These are phyloP conservation scores for Cordilura impudica DNA, from an alignment of 2,888 invertebrate genomes.

Conservation along the genomic window DNA sequence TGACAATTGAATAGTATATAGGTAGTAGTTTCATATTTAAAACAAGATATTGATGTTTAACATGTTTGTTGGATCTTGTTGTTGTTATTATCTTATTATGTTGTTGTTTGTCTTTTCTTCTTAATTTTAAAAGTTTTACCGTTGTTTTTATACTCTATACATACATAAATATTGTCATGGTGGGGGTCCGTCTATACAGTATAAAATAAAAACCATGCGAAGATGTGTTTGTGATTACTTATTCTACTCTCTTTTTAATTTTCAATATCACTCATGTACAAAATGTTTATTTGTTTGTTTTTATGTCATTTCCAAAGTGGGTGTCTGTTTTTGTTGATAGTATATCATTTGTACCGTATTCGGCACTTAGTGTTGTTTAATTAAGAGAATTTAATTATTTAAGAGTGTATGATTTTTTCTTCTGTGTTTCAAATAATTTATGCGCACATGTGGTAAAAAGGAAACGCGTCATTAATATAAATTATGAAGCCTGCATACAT, in stretches of 20 bases:
- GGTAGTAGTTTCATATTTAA: background rate
- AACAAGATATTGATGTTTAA: constrained; percentile 16
- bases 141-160: background rate
- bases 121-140: constrained; percentile 17
- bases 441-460: constrained; percentile 41
- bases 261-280: background rate
- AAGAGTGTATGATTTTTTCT: constrained; percentile 14
- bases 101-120: background rate
- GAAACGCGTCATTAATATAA: constrained; percentile 42
- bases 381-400: constrained; percentile 29
- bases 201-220: background rate
- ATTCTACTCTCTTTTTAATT: constrained; percentile 7
- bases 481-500: constrained; percentile 38
- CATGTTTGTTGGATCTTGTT: constrained; percentile 26
- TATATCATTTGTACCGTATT: background rate
- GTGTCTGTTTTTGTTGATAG: background rate
- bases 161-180: constrained; percentile 29
- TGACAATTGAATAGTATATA: background rate
- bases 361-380: background rate
- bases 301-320: background rate
- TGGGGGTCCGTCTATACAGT: constrained; percentile 7
- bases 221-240: background rate
- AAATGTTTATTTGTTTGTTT: background rate
- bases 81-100: background rate
- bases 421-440: constrained; percentile 9